Conservation (phyloP, 1,140 invertebrate genomes). For the Sycophaga agraensis region DNA sequence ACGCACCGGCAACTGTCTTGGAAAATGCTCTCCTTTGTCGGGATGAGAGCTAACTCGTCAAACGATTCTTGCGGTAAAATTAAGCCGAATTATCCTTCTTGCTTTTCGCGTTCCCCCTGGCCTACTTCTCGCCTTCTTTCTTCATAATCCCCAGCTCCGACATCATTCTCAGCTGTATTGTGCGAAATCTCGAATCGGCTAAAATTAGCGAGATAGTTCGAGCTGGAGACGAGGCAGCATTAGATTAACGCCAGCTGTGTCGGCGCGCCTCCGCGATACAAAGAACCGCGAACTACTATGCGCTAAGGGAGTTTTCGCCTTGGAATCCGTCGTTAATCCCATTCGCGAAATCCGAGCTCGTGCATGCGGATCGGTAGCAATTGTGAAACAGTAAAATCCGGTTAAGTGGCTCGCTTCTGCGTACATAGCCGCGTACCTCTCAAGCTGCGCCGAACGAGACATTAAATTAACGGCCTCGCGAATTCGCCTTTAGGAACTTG, state of each 20-base stretch:
- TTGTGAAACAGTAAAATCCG: conserved; percentile 24
- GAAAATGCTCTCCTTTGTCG: conserved; percentile 16
- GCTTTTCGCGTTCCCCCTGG: neutral
- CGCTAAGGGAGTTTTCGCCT: neutral
- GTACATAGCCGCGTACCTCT: neutral
- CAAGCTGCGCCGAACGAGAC: conserved; percentile 5
- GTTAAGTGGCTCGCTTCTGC: conserved; percentile 2
- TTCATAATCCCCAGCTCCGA: too few relatives aligned
- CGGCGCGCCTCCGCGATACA: too few relatives aligned
- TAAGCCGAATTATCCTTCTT: conserved; percentile 17
- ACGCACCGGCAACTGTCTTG: neutral
- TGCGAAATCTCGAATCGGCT: too few relatives aligned
- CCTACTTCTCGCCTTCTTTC: neutral
- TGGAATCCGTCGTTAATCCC: conserved; percentile 17
- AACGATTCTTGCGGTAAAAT: conserved; percentile 19
- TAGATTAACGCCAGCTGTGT: too few relatives aligned
- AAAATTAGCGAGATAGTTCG: too few relatives aligned
- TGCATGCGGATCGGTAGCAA: neutral
- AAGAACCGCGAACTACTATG: too few relatives aligned
- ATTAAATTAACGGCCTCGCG: conserved; percentile 21
- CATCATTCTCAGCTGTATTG: too few relatives aligned
- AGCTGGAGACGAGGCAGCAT: too few relatives aligned
- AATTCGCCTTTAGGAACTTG: conserved; percentile 21
- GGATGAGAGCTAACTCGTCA: neutral
- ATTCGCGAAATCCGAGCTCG: conserved; percentile 7